phyloP scores from a whole-genome alignment of 2,797 vertebrate species.

The Sebastes iracundus region DNA sequence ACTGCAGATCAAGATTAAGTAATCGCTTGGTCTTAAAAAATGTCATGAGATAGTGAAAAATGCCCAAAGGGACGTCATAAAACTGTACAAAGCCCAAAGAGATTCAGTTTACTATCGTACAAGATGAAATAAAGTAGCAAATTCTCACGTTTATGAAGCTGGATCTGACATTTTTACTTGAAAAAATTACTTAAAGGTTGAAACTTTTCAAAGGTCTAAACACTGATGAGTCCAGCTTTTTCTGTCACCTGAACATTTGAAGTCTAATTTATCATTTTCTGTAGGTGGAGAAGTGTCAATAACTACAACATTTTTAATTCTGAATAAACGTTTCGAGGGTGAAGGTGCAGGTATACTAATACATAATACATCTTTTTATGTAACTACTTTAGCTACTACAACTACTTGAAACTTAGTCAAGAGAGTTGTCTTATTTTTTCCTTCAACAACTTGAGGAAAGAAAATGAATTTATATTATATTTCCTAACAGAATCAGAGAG shows the following conservation, averaged over 20 bases:
- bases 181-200: background rate
- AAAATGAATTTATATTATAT: background rate
- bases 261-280: too few relatives aligned
- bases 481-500: too few relatives aligned
- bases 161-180: background rate
- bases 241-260: background rate
- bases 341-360: accelerated
- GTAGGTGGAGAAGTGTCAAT: too few relatives aligned
- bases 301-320: too few relatives aligned
- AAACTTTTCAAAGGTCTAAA: too few relatives aligned
- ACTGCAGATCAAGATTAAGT: background rate
- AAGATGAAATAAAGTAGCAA: background rate
- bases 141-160: background rate
- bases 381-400: background rate
- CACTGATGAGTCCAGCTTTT: background rate
- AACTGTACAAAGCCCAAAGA: background rate
- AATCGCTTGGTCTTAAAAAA: background rate
- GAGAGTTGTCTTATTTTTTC: background rate
- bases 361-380: too few relatives aligned
- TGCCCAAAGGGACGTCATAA: too few relatives aligned
- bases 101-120: background rate
- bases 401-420: background rate
- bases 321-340: too few relatives aligned
- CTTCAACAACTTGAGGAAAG: background rate
- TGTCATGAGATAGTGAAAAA: too few relatives aligned